Percentiles rank a stretch among this genome's conserved stretches.
Evolutionary conservation across 2,113 vertebrate genomes (phyloP).

Genomic region (Mirounga angustirostris): DNA sequence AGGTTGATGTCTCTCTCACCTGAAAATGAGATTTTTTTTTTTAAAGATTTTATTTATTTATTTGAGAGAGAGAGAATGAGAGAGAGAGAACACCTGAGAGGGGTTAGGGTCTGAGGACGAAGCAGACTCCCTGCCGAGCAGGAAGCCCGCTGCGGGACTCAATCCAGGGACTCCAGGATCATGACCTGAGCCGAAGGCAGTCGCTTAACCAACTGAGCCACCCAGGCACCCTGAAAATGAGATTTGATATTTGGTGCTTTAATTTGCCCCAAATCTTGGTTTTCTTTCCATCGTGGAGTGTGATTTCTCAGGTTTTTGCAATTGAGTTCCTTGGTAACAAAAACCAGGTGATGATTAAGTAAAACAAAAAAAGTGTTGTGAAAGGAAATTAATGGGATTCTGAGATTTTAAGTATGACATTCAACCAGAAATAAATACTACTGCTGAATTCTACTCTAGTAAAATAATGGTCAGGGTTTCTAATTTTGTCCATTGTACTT

Average conservation of each 20-base stretch:
- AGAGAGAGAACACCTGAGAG: too few species aligned
- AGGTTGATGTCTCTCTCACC: background rate
- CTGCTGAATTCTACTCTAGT: background rate
- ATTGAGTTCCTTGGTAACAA: conserved; percentile 51
- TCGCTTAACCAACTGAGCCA: too few species aligned
- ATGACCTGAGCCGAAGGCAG: too few species aligned
- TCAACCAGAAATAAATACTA: background rate
- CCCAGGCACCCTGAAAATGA: background rate
- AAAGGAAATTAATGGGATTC: background rate
- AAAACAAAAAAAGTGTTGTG: background rate
- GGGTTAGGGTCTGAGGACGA: too few species aligned
- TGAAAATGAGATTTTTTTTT: background rate
- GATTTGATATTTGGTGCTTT: background rate
- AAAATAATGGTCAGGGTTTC: background rate
- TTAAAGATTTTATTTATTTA: too few species aligned
- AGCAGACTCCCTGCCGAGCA: too few species aligned
- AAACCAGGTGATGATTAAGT: conserved; percentile 29
- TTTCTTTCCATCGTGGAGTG: background rate
- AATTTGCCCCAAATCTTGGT: conserved; percentile 22
- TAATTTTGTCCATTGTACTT: background rate
- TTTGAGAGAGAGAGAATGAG: too few species aligned
- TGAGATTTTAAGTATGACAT: background rate
- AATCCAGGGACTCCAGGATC: too few species aligned
- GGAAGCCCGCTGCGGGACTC: too few species aligned
- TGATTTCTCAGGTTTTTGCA: conserved; percentile 52